Evolutionary conservation across 23 tunicate genomes (phyloP).

Genomic region (Trididemnum clinides): DNA sequence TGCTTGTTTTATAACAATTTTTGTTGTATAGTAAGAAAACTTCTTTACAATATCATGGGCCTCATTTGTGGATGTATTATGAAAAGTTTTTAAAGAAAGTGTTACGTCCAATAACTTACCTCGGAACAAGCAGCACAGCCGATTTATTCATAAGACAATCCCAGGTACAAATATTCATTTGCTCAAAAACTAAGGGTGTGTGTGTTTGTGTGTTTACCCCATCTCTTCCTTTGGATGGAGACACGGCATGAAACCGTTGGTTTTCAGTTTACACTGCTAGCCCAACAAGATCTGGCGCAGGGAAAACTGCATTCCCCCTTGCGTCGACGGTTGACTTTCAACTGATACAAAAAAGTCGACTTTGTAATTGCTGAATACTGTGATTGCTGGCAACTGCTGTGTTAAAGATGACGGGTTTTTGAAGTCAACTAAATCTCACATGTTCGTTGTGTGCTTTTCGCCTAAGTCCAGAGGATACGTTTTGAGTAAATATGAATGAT

Average conservation of each 20-base stretch:
- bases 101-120: slow-evolving; percentile 17
- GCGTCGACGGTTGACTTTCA: background rate
- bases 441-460: no score
- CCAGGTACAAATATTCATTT: background rate
- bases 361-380: no score
- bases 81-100: slow-evolving; percentile 30
- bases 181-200: background rate
- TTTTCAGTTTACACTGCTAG: no score
- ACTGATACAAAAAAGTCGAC: background rate
- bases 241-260: background rate
- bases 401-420: no score
- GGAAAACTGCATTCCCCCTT: background rate
- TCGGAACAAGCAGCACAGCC: slow-evolving; percentile 17
- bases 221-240: no score
- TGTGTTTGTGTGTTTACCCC: background rate
- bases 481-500: no score
- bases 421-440: no score
- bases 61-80: slow-evolving; percentile 17
- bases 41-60: slow-evolving; percentile 40
- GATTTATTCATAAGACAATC: background rate
- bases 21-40: slow-evolving; percentile 11
- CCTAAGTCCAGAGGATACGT: no score
- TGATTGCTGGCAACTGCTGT: no score
- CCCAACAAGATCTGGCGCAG: background rate
- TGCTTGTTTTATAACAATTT: no score